These are phyloP conservation scores for Dromococcyx pavoninus DNA, from an alignment of 2,797 vertebrate genomes.

Conservation along the genomic window DNA sequence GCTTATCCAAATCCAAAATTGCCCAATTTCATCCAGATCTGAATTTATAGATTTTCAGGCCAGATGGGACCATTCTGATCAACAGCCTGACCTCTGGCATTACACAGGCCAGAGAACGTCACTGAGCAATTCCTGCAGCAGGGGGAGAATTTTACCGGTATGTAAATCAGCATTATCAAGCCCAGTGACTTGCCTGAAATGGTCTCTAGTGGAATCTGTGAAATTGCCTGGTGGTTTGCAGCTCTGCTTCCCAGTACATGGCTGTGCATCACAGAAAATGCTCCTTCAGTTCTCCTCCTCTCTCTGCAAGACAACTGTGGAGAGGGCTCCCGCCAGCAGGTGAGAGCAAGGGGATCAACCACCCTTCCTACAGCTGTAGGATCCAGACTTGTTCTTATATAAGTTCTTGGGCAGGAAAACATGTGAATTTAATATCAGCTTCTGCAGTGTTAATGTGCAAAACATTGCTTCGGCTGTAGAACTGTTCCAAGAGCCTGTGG, in stretches of 20 bases:
- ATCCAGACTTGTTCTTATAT: neutral
- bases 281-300: neutral
- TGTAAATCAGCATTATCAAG: conserved; percentile 42
- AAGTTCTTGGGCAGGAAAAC: neutral
- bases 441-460: rapidly evolving
- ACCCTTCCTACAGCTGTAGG: neutral
- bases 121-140: rapidly evolving
- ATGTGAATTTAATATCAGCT: neutral
- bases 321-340: neutral
- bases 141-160: neutral
- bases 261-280: neutral
- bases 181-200: conserved; percentile 12
- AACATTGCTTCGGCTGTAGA: neutral
- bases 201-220: neutral
- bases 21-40: conserved; percentile 53
- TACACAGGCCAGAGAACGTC: neutral
- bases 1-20: conserved; percentile 64
- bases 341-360: neutral
- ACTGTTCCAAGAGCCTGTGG: neutral
- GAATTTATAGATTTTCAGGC: conserved; percentile 68
- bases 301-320: neutral
- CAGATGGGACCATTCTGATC: conserved; percentile 34
- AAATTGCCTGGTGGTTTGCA: neutral
- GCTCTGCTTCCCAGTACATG: neutral
- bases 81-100: conserved; percentile 17